Conservation (phyloP, 2,888 invertebrate species). For the Lepidocyrtoides sp. region DNA sequence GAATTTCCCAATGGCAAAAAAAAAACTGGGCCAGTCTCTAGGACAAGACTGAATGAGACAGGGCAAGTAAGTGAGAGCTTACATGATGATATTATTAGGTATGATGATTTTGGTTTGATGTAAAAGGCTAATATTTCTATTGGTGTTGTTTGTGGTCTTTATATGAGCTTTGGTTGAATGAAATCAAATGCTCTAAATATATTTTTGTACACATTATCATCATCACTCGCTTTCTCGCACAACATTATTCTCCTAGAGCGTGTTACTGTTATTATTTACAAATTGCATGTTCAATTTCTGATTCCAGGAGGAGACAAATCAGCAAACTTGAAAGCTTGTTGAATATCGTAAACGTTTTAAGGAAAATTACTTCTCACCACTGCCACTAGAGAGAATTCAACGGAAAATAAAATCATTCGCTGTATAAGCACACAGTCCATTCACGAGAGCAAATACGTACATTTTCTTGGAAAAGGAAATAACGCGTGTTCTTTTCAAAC, state of each 20-base stretch:
- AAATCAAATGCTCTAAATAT: not conserved
- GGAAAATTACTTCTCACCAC: not conserved
- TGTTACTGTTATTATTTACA: not conserved
- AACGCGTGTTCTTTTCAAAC: not conserved
- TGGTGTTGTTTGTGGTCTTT: not conserved
- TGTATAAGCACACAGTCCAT: not conserved
- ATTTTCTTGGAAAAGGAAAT: not conserved
- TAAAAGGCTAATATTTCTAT: constrained; percentile 9
- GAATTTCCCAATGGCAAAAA: constrained; percentile 47
- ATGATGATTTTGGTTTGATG: constrained; percentile 4
- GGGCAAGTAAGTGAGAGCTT: not conserved
- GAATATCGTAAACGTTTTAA: not conserved
- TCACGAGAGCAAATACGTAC: not conserved
- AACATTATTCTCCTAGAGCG: not conserved
- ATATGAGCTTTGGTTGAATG: too few species aligned
- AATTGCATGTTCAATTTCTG: not conserved
- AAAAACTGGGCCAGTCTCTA: constrained; percentile 54
- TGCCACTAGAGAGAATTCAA: too few species aligned
- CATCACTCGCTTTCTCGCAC: not conserved
- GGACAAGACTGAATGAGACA: not conserved
- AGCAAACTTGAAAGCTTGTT: not conserved
- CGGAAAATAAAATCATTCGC: not conserved
- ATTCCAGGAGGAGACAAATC: not conserved
- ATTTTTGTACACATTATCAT: not conserved
- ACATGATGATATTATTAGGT: not conserved